Evolutionary conservation across 2,888 invertebrate genomes (phyloP).

Genomic region (Folsomia manolachei): DNA sequence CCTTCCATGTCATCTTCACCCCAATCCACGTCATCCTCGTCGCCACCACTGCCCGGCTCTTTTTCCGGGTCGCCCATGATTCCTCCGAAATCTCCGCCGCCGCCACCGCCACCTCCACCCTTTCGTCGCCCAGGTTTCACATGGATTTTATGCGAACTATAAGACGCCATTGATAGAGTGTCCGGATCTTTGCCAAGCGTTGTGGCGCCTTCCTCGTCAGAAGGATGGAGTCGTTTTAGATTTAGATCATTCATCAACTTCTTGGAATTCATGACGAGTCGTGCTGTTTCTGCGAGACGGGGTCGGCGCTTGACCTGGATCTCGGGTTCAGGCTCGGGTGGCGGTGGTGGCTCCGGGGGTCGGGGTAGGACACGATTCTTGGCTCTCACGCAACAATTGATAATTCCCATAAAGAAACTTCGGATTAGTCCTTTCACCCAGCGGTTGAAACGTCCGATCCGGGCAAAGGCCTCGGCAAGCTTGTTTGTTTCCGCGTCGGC

Average conservation of each 20-base stretch:
- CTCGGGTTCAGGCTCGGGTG: slow-evolving; percentile 1
- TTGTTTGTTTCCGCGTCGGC: slow-evolving; percentile 77
- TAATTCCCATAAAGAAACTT: slow-evolving; percentile 13
- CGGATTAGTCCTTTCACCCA: slow-evolving; percentile 67
- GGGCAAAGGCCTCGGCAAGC: slow-evolving; percentile 93
- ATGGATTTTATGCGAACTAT: slow-evolving; percentile 42
- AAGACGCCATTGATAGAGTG: slow-evolving; percentile 44
- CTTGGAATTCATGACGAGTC: slow-evolving; percentile 46
- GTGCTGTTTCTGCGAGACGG: slow-evolving; percentile 35
- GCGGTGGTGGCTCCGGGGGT: slow-evolving; percentile 75
- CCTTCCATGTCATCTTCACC: not conserved
- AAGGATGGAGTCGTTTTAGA: slow-evolving; percentile 22
- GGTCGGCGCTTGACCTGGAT: slow-evolving; percentile 25
- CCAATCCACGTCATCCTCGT: slow-evolving; percentile 14
- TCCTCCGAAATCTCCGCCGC: not conserved
- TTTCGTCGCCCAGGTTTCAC: slow-evolving; percentile 20
- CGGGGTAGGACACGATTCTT: slow-evolving; percentile 69
- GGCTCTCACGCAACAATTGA: slow-evolving; percentile 17
- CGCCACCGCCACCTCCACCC: slow-evolving; percentile 2
- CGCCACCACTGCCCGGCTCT: not conserved
- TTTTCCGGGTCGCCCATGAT: not conserved
- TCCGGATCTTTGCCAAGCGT: slow-evolving; percentile 28
- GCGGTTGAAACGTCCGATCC: slow-evolving; percentile 83
- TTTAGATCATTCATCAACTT: slow-evolving; percentile 34
- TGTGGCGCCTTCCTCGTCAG: not conserved